Evolutionary conservation across 1,140 invertebrate species (phyloP), one percentile per base, ranked within the genome.

Genomic region (Drosophila chauvacae): DNA sequence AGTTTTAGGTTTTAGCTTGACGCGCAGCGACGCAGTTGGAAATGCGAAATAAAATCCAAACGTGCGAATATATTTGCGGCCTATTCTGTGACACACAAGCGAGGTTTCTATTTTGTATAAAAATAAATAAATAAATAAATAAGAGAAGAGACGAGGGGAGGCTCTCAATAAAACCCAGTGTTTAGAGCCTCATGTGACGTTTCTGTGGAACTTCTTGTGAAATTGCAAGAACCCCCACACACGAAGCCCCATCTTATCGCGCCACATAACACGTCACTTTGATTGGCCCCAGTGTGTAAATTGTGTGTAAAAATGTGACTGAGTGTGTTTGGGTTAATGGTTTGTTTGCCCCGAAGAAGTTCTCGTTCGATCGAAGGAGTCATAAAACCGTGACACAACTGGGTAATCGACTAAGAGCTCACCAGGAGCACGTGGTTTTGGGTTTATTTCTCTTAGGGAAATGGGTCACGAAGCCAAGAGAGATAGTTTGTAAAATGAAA

Each of bases 61-160:
- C 77, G 73, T 90, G 85, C 77, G 26, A 85, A 71, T 84, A 78
- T 84, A 74, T 88, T 84, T 90, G 85, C 85, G 73, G 84, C 45
- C 72, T 88, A n/a, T 68, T 84, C 55, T 81, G 81, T 60, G 44
- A 68, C 41, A 56, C 51, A 62, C 51, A 75, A 41, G 39, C 42
- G 39, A 84, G 84, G 84, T 88, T 62, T 61, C 55, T 82, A 76
- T 82, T 70, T 35, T 62, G 42, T 57, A 41, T 37, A 68, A 33
- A 39, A 57, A 39, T 13, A 23, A 10, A 50, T 2, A 50, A 28
- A 42, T n/a, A 61, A 10, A 30, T 39, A 39, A 13, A 35, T 7
- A 50, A 18, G 10, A 18, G 14, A 9, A 9, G 10, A 18, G 14
- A 9, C 9, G 28, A 14, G 33, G 2, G 10, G 33, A 3, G 4